Percentiles rank a stretch among this genome's conserved stretches.
These are phyloP conservation scores for Eupithecia vulgata DNA, from an alignment of 2,888 invertebrate species.

Conservation along the genomic window DNA sequence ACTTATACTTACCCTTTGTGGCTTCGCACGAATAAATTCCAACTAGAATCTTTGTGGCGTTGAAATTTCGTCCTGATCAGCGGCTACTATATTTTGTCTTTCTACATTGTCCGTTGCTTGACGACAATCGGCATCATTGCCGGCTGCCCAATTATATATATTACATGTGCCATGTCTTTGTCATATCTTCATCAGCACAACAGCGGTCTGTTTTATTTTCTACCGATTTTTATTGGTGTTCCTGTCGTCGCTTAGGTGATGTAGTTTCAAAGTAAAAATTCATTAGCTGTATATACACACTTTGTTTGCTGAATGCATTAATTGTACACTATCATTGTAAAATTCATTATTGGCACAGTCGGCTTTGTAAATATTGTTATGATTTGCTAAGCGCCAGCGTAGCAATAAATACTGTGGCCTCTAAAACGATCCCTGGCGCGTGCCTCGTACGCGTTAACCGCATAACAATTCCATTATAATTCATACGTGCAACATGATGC, in stretches of 20 bases:
- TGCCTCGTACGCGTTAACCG: constrained; percentile 65
- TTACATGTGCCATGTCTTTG: background rate
- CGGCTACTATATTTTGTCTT: background rate
- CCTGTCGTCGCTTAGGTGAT: background rate
- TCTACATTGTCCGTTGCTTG: background rate
- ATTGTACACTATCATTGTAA: background rate
- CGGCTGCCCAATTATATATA: background rate
- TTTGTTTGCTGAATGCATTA: constrained; percentile 1
- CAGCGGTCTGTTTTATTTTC: background rate
- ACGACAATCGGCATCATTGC: background rate
- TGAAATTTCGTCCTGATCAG: background rate
- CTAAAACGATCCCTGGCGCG: constrained; percentile 64
- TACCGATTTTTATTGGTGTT: background rate
- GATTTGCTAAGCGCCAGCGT: constrained; percentile 52
- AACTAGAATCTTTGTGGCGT: background rate
- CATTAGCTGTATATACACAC: background rate
- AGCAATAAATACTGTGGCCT: constrained; percentile 49
- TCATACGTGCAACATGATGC: constrained; percentile 50
- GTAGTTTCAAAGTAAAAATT: background rate
- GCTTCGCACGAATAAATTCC: background rate
- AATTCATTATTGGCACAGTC: background rate
- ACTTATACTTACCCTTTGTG: background rate
- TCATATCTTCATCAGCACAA: background rate
- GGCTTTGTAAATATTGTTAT: constrained; percentile 44
- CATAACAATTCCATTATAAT: constrained; percentile 64